These are phyloP conservation scores for Himalopsyche japonica DNA, from an alignment of 2,888 invertebrate genomes.

Conservation along the genomic window DNA sequence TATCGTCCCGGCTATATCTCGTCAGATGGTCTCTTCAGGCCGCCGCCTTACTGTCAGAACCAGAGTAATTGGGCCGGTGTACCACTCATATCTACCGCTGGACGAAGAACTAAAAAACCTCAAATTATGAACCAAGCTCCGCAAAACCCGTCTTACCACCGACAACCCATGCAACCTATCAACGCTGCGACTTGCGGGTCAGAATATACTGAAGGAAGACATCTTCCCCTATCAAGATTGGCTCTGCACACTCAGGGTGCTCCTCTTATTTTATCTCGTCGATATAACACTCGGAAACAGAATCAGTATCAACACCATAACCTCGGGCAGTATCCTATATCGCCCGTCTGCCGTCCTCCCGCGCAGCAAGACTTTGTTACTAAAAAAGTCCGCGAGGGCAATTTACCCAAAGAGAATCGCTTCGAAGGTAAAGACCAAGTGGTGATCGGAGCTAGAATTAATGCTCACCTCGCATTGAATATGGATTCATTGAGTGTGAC, in stretches of 20 bases:
- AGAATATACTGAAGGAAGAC: conserved; percentile 47
- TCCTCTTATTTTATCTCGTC: conserved; percentile 76
- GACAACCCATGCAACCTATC: conserved; percentile 30
- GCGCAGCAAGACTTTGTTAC: conserved; percentile 49
- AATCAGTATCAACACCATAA: conserved; percentile 20
- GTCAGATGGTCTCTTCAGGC: conserved; percentile 32
- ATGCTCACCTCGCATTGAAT: conserved; percentile 55
- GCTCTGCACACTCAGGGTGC: conserved; percentile 85
- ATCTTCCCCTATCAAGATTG: conserved; percentile 69
- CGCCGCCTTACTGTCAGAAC: conserved; percentile 59
- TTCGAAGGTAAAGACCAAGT: conserved; percentile 40
- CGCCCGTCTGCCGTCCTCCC: conserved; percentile 42
- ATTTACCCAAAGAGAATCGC: conserved; percentile 52
- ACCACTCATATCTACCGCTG: conserved; percentile 79
- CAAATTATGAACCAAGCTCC: conserved; percentile 52
- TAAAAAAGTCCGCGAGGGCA: conserved; percentile 50
- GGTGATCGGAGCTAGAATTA: conserved; percentile 44
- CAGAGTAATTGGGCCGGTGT: conserved; percentile 78
- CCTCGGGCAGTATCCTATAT: conserved; percentile 15
- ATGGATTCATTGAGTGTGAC: conserved; percentile 73
- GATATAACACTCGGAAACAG: conserved; percentile 53
- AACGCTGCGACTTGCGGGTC: conserved; percentile 24
- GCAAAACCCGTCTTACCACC: conserved; percentile 27
- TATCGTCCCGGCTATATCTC: conserved; percentile 33
- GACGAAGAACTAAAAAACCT: conserved; percentile 50